Evolutionary conservation across 2,797 vertebrate species (phyloP), one percentile per base, ranked within the genome.

Genomic region (Steatocranus sp.): DNA sequence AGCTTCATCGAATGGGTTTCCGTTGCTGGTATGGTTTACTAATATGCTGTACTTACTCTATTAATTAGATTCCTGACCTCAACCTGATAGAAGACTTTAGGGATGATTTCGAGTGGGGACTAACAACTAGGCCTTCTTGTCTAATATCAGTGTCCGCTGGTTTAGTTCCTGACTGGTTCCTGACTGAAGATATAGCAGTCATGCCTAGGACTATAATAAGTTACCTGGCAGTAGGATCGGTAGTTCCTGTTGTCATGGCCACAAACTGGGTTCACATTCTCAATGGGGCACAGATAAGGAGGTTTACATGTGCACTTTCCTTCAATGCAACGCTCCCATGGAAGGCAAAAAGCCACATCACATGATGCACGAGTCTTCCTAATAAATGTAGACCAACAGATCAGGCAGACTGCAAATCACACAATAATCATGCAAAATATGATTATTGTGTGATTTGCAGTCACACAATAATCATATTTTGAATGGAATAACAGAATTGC

Each of bases 191-290:
- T 23, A 38, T 3, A 38, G 61, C 34, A 66, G 61, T 66, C 34
- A 66, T n/a, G 34, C 10, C 56, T n/a, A n/a, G 30, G 56, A 61
- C 18, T 27, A 6, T 15, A 3, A 34, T 34, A 1, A 8, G 5
- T 96, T 5, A 97, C 96, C 74, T 98, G 97, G 80, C 98, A 99
- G 92, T 97, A 98, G 15, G 95, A 97, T 1, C 5, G 46, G 87
- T 95, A 98, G 2, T 0, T 46, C 73, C 2, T 94, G 1, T 75
- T 2, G 0, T 88, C 78, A 3, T 2, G 58, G 2, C 96, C 94
- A 78, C 98, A 99, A 20, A 97, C 96, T 0, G 8, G 1, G 0
- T 27, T 2, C 4, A 56, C 23, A 1, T 89, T 86, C 0, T 94
- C 91, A 58, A 12, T 81, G 0, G 97, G 97, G 92, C 98, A 99